Percentiles rank a stretch among this genome's conserved stretches.
Conservation (phyloP, 2,113 vertebrate genomes). For the Nycticebus coucang region DNA sequence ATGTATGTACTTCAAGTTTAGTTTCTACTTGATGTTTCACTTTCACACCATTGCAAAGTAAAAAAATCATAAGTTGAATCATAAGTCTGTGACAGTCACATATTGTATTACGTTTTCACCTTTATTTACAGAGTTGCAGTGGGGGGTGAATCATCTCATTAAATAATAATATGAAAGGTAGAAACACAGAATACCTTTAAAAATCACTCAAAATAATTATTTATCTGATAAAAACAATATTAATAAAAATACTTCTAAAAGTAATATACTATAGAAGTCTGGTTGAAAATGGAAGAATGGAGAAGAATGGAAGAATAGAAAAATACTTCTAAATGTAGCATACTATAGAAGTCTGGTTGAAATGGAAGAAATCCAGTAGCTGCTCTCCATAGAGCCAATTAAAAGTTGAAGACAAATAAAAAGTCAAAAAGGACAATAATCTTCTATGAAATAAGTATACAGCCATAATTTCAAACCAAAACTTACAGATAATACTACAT, state of each 20-base stretch:
- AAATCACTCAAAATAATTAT: not conserved
- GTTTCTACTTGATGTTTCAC: too few species aligned
- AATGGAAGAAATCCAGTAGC: not conserved
- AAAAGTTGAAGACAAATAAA: not conserved
- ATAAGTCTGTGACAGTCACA: not conserved
- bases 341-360: not conserved
- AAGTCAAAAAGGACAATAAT: not conserved
- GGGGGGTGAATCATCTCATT: not conserved
- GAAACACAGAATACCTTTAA: not conserved
- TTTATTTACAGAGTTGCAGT: not conserved
- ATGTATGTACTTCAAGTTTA: not conserved
- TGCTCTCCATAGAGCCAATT: not conserved
- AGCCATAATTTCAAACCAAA: not conserved
- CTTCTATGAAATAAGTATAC: not conserved
- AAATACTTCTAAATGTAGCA: not conserved
- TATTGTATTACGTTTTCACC: not conserved
- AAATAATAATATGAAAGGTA: not conserved
- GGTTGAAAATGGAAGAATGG: not conserved
- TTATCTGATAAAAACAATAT: conserved; percentile 1
- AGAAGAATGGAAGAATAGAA: too few species aligned
- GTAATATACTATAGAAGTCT: not conserved
- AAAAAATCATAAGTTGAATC: not conserved
- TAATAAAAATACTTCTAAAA: not conserved
- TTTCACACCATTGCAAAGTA: not conserved
- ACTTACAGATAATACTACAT: not conserved